Evolutionary conservation across 2,113 vertebrate species (phyloP).

Genomic region (Tapirus terrestris): DNA sequence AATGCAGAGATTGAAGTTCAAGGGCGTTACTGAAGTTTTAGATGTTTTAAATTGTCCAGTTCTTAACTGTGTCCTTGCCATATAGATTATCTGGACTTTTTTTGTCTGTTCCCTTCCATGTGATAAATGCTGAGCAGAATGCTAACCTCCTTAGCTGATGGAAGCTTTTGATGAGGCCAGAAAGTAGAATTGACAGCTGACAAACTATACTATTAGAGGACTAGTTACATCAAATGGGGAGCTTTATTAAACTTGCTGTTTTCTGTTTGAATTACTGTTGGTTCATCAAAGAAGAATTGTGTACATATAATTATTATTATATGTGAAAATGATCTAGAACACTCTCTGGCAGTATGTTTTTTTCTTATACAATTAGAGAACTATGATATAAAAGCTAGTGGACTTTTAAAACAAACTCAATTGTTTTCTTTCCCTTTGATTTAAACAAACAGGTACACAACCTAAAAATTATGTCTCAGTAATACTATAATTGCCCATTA

Average conservation of each 20-base stretch:
- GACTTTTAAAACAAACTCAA: neutral
- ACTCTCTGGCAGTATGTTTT: neutral
- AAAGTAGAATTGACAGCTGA: neutral
- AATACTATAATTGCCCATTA: neutral
- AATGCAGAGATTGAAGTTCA: slow-evolving; percentile 6
- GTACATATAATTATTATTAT: neutral
- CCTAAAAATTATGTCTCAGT: neutral
- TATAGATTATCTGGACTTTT: neutral
- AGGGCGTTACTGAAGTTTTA: neutral
- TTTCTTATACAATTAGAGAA: slow-evolving; percentile 8
- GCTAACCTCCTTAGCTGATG: neutral
- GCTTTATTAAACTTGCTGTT: neutral
- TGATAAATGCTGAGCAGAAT: slow-evolving; percentile 39
- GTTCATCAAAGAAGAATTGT: neutral
- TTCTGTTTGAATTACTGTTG: neutral
- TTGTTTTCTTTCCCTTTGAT: slow-evolving; percentile 3
- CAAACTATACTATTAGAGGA: neutral
- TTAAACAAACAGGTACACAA: neutral
- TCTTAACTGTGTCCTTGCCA: slow-evolving; percentile 32
- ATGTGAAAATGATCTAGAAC: neutral
- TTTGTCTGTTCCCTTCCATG: neutral
- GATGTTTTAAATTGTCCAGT: neutral
- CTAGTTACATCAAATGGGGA: neutral
- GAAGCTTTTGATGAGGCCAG: neutral
- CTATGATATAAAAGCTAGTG: neutral